Conservation (phyloP, 2,113 vertebrate genomes). For the Actenoides hombroni region DNA sequence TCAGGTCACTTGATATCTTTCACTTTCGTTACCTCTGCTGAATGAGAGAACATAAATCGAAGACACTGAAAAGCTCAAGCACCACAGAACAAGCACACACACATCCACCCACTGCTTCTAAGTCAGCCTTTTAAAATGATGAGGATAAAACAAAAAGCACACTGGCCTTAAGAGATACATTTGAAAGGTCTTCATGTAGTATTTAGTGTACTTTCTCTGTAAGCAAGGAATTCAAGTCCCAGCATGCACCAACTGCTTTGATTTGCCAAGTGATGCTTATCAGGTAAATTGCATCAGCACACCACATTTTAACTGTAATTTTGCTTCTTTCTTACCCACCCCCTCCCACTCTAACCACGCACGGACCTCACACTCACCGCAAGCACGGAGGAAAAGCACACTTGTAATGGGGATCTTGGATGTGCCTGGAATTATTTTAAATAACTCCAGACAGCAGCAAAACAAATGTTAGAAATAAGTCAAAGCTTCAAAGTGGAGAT, state of each 20-base stretch:
- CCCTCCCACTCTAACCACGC: rapidly evolving
- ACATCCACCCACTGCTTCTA: background rate
- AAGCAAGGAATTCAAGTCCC: background rate
- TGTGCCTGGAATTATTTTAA: background rate
- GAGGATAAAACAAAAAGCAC: background rate
- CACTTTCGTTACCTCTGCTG: background rate
- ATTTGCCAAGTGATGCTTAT: background rate
- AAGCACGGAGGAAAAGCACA: background rate
- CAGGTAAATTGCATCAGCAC: background rate
- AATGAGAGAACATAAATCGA: background rate
- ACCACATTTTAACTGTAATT: background rate
- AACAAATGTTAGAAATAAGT: background rate
- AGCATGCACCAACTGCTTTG: background rate
- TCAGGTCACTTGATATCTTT: background rate
- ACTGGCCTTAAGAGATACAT: background rate
- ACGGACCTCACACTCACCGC: background rate
- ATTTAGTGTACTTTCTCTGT: background rate
- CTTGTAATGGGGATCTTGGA: background rate
- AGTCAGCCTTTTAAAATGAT: background rate
- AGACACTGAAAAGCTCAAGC: background rate
- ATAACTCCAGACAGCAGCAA: background rate
- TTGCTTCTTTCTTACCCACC: background rate
- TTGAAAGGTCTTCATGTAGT: background rate
- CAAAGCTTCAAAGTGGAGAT: background rate
- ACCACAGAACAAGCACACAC: background rate